Base-by-base conservation (phyloP, 2,797 vertebrate genomes). In the Percopsis omiscomaycus region DNA sequence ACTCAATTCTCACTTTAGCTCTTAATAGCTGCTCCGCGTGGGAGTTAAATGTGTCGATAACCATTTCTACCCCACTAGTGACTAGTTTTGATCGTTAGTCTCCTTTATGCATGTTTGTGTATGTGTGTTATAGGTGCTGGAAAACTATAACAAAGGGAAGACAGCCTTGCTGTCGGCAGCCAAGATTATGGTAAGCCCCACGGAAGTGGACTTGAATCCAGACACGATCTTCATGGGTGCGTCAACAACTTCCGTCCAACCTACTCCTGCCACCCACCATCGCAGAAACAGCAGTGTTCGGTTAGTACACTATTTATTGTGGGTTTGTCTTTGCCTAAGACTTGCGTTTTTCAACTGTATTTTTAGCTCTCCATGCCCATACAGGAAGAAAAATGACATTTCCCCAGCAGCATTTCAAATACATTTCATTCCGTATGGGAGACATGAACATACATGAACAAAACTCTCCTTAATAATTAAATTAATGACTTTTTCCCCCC, bases 151-250 rank as follows among this genome's bases (percentile, higher is more conserved):
- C 86, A 98, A 98, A 84, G 98, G 98, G 16, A 98, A 98, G 89
- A 99, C 98, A 0, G 98, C 98, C 72, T 86, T 99, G 79, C 94
- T 99, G 4, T 98, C 96, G 0, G 98, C 98, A 51, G 98, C 98
- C 54, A 99, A 99, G 86, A 94, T 99, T 86, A 99, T 99, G 96
- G 98, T 98, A 87, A 99, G 98, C 87, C 98, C 98, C 58, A 99
- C 98, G 0, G 97, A 99, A 77, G 95, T 99, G 89, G 98, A 99
- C 89, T 90, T 99, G 86, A 97, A 97, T 58, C 96, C 97, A 0
- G 97, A 99, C 87, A 83, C 92, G 74, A 89, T 96, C 78, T 96
- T 98, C 82, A 92, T 97, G 86, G 96, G 92, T 64, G 93, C 96
- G 63, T 71, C 86, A 6, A 89, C 94, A 1, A 91, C 93, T 52